Percentiles rank a stretch among this genome's conserved stretches.
Evolutionary conservation across 2,113 vertebrate species (phyloP).

Genomic region (Ictalurus furcatus): DNA sequence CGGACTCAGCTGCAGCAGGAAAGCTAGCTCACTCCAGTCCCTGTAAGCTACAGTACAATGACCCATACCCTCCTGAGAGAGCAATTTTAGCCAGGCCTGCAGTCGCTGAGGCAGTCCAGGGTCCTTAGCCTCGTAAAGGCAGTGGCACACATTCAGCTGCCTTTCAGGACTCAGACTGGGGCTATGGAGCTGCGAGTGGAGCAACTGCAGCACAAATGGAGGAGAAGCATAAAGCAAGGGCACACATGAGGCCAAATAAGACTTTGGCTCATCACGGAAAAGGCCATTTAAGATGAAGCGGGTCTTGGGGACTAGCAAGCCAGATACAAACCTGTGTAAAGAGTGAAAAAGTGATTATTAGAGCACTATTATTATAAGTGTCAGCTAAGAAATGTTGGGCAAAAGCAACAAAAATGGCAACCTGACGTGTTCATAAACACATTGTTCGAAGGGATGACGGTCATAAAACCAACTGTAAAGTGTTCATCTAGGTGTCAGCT

Average conservation of each 20-base stretch:
- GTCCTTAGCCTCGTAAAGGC: slow-evolving; percentile 62
- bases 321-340: slow-evolving; percentile 58
- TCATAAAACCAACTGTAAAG: no score
- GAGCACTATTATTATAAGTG: neutral
- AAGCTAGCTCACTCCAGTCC: slow-evolving; percentile 62
- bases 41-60: neutral
- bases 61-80: slow-evolving; percentile 37
- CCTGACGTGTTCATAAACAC: neutral
- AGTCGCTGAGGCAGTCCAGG: slow-evolving; percentile 45
- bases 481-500: no score
- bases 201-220: slow-evolving; percentile 48
- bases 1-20: slow-evolving; percentile 58
- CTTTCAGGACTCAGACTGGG: slow-evolving; percentile 51
- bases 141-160: slow-evolving; percentile 60
- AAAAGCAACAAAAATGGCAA: neutral
- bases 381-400: neutral
- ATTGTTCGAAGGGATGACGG: neutral
- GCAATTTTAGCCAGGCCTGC: slow-evolving; percentile 50
- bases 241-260: slow-evolving; percentile 8
- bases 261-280: slow-evolving; percentile 35
- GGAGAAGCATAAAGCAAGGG: slow-evolving; percentile 24
- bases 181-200: slow-evolving; percentile 53
- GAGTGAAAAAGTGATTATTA: neutral
- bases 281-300: slow-evolving; percentile 56
- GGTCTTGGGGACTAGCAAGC: slow-evolving; percentile 57